Evolutionary conservation across 2,797 vertebrate species (phyloP), one percentile per base, ranked within the genome.

Genomic region (Acipenser ruthenus): DNA sequence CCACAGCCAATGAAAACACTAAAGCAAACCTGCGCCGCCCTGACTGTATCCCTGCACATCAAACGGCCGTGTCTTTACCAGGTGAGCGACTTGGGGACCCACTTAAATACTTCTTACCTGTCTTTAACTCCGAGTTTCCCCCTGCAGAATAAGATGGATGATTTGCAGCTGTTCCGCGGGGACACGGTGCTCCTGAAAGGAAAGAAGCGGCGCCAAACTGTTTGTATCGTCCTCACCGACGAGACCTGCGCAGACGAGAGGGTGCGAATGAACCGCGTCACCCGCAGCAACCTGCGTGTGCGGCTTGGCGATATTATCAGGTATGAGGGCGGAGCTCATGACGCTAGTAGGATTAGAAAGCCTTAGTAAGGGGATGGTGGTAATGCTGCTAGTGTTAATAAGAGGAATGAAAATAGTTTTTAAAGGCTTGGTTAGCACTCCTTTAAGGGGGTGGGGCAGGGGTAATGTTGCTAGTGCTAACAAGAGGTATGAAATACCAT

Each of bases 271-370:
- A 89, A 84, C 65, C 82, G 88, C 0, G 87, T 89, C 65, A 84
- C 83, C 0, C 85, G 89, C 66, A 90, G 84, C 80, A 90, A 90
- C 74, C 77, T 90, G 72, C 82, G 89, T 0, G 86, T 89, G 6
- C 84, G 86, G 1, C 87, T 90, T 0, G 89, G 88, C 8, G 89
- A 90, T 8, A 82, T 90, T 66, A 74, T 90, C 78, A 89, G 88
- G 87, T 89, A 73, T 65, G 50, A 11, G 3, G 1, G 23, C 9
- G n/a, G 37, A 12, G 64, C 8, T 37, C 37, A 37, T 5, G 37
- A 37, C 5, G 4, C 37, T 37, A 37, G 37, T 37, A 37, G 37
- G 37, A 37, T 37, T 37, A 4, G 1, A 37, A 37, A 37, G 37
- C 37, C 37, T 37, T 37, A 37, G 37, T 37, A 37, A 37, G 37